These are phyloP conservation scores for Meriones unguiculatus DNA, from an alignment of 2,113 vertebrate genomes.

Conservation along the genomic window DNA sequence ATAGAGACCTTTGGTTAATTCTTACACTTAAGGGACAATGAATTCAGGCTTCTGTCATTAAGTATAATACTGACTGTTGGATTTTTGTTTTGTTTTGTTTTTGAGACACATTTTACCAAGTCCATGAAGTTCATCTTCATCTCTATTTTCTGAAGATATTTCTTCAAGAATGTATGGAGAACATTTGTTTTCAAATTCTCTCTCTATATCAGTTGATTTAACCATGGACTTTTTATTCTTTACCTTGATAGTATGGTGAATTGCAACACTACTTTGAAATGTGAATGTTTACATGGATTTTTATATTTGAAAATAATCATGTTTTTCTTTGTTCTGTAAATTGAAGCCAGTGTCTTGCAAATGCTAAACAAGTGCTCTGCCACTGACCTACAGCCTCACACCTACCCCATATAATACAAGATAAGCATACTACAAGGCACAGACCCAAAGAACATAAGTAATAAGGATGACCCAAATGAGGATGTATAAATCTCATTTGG, in stretches of 20 bases:
- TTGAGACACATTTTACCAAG: neutral
- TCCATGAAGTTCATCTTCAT: neutral
- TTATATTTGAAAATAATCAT: neutral
- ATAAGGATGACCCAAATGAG: no score
- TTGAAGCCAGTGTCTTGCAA: neutral
- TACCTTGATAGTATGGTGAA: neutral
- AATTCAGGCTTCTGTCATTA: neutral
- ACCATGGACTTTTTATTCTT: neutral
- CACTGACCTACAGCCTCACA: neutral
- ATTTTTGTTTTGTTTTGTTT: neutral
- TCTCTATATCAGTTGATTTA: neutral
- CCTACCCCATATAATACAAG: no score
- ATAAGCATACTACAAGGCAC: no score
- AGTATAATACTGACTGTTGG: neutral
- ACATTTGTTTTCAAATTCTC: conserved; percentile 3
- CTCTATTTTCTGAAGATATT: conserved; percentile 21
- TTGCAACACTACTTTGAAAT: neutral
- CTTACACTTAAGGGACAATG: neutral
- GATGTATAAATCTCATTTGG: no score
- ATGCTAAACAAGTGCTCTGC: neutral
- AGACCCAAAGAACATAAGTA: no score
- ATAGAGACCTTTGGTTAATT: neutral
- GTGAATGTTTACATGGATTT: neutral
- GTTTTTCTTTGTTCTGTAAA: neutral
- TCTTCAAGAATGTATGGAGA: neutral